These are phyloP conservation scores for Cyprinodon diabolis DNA, from an alignment of 2,797 vertebrate species.

Conservation along the genomic window DNA sequence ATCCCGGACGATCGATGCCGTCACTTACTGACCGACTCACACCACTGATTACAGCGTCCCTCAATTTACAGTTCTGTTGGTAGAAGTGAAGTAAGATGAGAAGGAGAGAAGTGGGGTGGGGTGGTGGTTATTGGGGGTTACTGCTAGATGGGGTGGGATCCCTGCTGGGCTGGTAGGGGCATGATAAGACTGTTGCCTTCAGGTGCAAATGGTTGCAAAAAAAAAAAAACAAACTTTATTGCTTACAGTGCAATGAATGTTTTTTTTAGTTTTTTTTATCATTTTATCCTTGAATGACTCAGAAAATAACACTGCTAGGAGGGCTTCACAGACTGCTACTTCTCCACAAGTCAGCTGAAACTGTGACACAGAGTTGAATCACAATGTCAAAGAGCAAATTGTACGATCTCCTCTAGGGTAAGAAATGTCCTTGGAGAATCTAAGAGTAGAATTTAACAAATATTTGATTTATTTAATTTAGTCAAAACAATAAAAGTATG, in stretches of 20 bases:
- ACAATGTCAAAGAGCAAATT: slow-evolving; percentile 16
- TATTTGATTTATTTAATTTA: slow-evolving; percentile 21
- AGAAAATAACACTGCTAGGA: slow-evolving; percentile 45
- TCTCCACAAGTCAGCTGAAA: slow-evolving; percentile 21
- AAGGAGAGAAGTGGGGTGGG: neutral
- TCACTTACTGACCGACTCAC: slow-evolving; percentile 72
- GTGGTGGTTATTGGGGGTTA: neutral
- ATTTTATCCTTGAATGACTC: slow-evolving; percentile 49
- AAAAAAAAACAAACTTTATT: slow-evolving; percentile 41
- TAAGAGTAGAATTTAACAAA: neutral
- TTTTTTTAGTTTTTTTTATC: slow-evolving; percentile 4
- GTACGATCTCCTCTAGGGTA: slow-evolving; percentile 17
- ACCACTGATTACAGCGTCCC: slow-evolving; percentile 73
- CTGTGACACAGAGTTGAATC: slow-evolving; percentile 11
- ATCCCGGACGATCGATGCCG: slow-evolving; percentile 74
- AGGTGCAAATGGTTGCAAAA: slow-evolving; percentile 25
- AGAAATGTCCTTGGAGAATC: slow-evolving; percentile 4
- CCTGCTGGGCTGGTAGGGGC: slow-evolving; percentile 28
- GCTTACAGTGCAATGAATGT: slow-evolving; percentile 19
- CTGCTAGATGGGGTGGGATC: slow-evolving; percentile 33
- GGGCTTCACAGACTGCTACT: slow-evolving; percentile 19
- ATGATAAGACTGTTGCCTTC: slow-evolving; percentile 18
- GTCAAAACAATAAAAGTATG: slow-evolving; percentile 38
- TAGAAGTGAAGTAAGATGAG: slow-evolving; percentile 27
- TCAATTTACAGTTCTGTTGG: slow-evolving; percentile 68